Base-by-base conservation (phyloP, 2,113 vertebrate species). In the Pardalotus punctatus region DNA sequence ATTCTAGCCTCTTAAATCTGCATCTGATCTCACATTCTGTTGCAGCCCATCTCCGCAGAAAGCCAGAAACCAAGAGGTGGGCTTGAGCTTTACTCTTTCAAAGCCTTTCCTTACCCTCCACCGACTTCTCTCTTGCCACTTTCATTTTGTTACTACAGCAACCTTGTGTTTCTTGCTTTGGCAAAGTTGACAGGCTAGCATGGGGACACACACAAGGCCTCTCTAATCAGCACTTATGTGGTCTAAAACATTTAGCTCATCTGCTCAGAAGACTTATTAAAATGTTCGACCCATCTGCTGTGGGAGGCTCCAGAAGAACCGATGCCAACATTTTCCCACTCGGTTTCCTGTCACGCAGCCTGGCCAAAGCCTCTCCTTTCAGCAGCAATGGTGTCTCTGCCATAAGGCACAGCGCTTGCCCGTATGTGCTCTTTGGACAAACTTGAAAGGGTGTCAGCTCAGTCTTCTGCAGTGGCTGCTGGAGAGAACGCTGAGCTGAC, bases 191-290 rank as follows among this genome's bases (percentile, higher is more conserved):
- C 78, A 85, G 16, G 65, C 57, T 79, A 85, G 87, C 95, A 92
- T 5, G 53, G 92, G 83, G 88, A 91, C 76, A 64, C 81, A 86
- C 78, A 91, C 88, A 50, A 51, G 83, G 78, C 71, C 78, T 93
- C 62, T 88, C 92, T 76, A 79, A 90, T 86, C 86, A 74, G 86
- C 84, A 54, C 81, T 93, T 74, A 73, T 91, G 70, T 82, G 87
- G 84, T 90, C 93, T 93, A 57, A 96, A 97, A 53, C 86, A 91
- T 95, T 97, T 95, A 89, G 81, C 78, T 96, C 93, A 91, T 94
- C 79, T 95, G 81, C 88, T 95, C 56, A 61, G 91, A 88, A 86
- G 82, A 76, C 48, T 95, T 93, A 96, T 88, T 90, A 88, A 96
- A 86, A 81, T 64, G 73, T 81, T 90, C 28, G 3, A 31, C 86